Base-by-base conservation (phyloP, 2,888 invertebrate genomes). In the Lottia scabra region DNA sequence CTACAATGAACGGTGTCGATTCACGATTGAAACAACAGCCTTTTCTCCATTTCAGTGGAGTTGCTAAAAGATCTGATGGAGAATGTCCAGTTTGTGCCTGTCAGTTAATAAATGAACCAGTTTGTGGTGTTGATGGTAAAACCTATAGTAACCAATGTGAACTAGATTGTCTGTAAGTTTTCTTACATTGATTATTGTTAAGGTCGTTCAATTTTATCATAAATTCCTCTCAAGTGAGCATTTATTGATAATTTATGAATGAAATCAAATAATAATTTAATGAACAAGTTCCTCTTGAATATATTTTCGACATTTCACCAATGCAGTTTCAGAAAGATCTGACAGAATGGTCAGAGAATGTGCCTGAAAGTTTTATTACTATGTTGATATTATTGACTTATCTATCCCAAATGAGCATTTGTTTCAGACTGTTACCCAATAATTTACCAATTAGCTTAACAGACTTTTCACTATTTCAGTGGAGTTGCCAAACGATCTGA, bases 141-240 rank as follows among this genome's bases (percentile, higher is more conserved):
- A 67, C 71, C 2, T 71, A 71, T 38, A 46, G 63, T 67, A 71
- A 71, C 26, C 63, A 71, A 43, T 71, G 71, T 30, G 48, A 71
- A n/a, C 48, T 71, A 45, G 26, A 66, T 13, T 71, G 71, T n/a
- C 38, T 19, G 71, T 67, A 48, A 70, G 38, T 71, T 12, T 30
- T 2, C 2, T 30, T 4, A 6, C 30, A 30, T 4, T 4, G 30
- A 30, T 30, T 30, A 4, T 30, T 2, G 2, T 30, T 30, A 6
- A 30, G 6, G 6, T 4, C 6, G 6, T 4, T 4, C 30, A 30
- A 30, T 30, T 30, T 30, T 2, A 30, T 6, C 2, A 30, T 6
- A 30, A 30, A 30, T 30, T 30, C n/a, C n/a, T n/a, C n/a, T n/a
- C n/a, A n/a, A n/a, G n/a, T 4, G 30, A 30, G 6, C 6, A 30